These are phyloP conservation scores for Cordilura impudica DNA, from an alignment of 2,888 invertebrate genomes.

Conservation along the genomic window DNA sequence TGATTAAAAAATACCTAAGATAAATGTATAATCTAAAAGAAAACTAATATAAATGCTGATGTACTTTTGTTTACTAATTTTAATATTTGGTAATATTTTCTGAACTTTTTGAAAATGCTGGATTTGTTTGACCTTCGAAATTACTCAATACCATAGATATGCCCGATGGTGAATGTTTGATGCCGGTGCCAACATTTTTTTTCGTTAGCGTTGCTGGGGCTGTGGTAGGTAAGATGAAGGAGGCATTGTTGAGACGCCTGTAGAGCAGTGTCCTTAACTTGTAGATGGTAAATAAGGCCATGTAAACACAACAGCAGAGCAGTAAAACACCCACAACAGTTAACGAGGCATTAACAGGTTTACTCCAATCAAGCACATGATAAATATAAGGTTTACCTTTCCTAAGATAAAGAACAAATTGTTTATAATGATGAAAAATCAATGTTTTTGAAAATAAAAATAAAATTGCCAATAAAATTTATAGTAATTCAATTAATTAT, in stretches of 20 bases:
- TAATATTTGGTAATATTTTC: constrained; percentile 63
- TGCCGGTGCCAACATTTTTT: constrained; percentile 65
- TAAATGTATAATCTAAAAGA: background rate
- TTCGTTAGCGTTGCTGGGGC: constrained; percentile 43
- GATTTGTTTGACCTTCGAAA: constrained; percentile 73
- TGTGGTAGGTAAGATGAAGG: constrained; percentile 71
- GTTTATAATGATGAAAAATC: background rate
- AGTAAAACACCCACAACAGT: constrained; percentile 72
- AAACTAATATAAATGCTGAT: background rate
- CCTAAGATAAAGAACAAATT: constrained; percentile 71
- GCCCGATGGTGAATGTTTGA: constrained; percentile 72
- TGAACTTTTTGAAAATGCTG: constrained; percentile 68
- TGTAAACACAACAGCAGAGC: constrained; percentile 73
- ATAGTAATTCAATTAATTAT: too few species aligned
- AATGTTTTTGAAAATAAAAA: background rate
- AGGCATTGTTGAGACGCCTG: constrained; percentile 68
- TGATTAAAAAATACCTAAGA: background rate
- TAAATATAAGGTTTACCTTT: constrained; percentile 84
- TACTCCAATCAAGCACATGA: constrained; percentile 86
- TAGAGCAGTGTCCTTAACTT: constrained; percentile 73
- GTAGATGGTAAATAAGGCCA: constrained; percentile 73
- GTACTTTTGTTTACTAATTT: constrained; percentile 47
- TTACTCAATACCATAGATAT: constrained; percentile 77
- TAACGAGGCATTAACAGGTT: constrained; percentile 78
- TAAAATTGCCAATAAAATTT: background rate